These are phyloP conservation scores for Archocentrus centrarchus DNA, from an alignment of 2,113 vertebrate genomes.

Conservation along the genomic window DNA sequence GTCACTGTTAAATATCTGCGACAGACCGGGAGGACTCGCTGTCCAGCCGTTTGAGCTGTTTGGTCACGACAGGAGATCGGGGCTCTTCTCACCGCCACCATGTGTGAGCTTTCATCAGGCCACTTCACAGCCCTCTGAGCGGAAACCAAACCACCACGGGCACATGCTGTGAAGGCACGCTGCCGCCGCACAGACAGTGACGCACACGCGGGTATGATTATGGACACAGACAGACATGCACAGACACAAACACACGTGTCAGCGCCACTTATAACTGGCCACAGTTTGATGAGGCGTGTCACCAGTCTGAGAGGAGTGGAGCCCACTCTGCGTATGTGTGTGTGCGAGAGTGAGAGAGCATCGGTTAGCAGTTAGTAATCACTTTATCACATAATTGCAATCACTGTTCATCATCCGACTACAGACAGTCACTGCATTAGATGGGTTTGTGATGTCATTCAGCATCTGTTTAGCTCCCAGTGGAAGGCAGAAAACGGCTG, in stretches of 20 bases:
- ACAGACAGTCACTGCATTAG: slow-evolving; percentile 2
- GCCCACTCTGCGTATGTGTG: slow-evolving; percentile 3
- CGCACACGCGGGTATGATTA: slow-evolving; percentile 48
- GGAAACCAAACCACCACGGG: slow-evolving; percentile 59
- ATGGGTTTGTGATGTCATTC: neutral
- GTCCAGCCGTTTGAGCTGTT: slow-evolving; percentile 13
- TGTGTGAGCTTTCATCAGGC: slow-evolving; percentile 62
- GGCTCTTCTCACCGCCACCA: slow-evolving; percentile 35
- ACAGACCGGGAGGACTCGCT: neutral
- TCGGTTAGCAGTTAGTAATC: slow-evolving; percentile 29
- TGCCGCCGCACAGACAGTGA: slow-evolving; percentile 28
- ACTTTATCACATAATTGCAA: slow-evolving; percentile 37
- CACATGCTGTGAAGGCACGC: slow-evolving; percentile 42
- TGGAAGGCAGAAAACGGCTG: neutral
- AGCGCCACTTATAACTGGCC: slow-evolving; percentile 39
- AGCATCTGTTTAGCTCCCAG: slow-evolving; percentile 31
- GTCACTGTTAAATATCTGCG: neutral
- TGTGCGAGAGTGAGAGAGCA: neutral
- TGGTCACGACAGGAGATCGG: slow-evolving; percentile 32
- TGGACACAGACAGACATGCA: slow-evolving; percentile 21
- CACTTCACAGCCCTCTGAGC: slow-evolving; percentile 60
- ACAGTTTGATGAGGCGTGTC: slow-evolving; percentile 59
- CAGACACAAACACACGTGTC: slow-evolving; percentile 50
- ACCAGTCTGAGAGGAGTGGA: slow-evolving; percentile 31
- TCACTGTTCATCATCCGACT: slow-evolving; percentile 7